A percentile compares a stretch with the other conserved stretches of the same genome.
phyloP scores from a whole-genome alignment of 2,113 vertebrate species.

The Chionodraco myersi region DNA sequence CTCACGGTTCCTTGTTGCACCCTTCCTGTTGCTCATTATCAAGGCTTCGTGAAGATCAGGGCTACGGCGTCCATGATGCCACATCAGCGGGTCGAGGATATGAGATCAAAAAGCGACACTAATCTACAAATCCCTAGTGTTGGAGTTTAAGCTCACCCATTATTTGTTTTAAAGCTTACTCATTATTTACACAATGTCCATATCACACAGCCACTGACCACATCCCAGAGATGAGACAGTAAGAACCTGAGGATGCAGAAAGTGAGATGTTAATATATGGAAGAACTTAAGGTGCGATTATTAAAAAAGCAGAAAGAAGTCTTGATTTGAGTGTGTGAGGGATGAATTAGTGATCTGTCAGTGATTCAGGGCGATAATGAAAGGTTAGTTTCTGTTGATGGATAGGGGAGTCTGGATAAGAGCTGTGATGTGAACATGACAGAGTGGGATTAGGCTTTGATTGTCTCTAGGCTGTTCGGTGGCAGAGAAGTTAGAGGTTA shows the following conservation, averaged over 20 bases:
- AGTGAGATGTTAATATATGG: conserved; percentile 40
- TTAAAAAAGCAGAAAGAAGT: conserved; percentile 20
- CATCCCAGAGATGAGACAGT: conserved; percentile 38
- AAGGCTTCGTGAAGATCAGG: conserved; percentile 45
- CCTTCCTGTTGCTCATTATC: conserved; percentile 73
- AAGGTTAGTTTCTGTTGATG: conserved; percentile 39
- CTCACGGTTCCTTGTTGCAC: conserved; percentile 37
- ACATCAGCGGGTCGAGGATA: conserved; percentile 55
- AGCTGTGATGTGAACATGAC: conserved; percentile 46
- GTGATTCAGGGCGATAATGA: conserved; percentile 44
- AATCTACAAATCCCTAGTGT: conserved; percentile 70
- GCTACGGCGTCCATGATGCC: conserved; percentile 31
- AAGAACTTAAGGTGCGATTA: conserved; percentile 33
- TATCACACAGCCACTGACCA: conserved; percentile 77
- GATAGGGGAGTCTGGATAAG: conserved; percentile 10
- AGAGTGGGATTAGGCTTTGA: conserved; percentile 43
- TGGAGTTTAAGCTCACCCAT: conserved; percentile 77
- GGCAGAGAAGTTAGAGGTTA: conserved; percentile 51
- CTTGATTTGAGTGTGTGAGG: conserved; percentile 2
- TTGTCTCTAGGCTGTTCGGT: conserved; percentile 60
- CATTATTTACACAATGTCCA: conserved; percentile 67
- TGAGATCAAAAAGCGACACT: conserved; percentile 70
- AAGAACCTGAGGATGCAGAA: conserved; percentile 28
- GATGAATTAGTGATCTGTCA: conserved; percentile 46
- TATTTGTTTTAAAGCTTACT: conserved; percentile 74